phyloP scores from a whole-genome alignment of 2,113 vertebrate species.

The Brevimyrus niger region DNA sequence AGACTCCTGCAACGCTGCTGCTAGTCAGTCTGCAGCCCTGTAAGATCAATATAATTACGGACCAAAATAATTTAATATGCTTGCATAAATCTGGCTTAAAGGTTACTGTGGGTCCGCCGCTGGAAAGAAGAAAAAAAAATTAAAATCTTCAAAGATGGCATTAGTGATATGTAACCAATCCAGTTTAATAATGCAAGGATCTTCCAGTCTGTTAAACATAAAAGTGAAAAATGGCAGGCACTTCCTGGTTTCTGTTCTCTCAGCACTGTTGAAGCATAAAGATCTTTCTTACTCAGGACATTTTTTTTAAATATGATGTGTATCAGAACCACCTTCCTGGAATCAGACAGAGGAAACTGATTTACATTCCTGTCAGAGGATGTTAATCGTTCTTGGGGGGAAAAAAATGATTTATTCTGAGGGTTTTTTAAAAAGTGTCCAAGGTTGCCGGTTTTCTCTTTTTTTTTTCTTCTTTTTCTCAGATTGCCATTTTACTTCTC shows the following conservation, averaged over 20 bases:
- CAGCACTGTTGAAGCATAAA: not conserved
- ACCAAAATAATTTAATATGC: not conserved
- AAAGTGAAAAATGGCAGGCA: not conserved
- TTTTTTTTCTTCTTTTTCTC: not conserved
- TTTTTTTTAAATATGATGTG: not conserved
- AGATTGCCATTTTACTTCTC: not conserved
- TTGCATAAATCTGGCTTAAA: not conserved
- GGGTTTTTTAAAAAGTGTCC: not conserved
- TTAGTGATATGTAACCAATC: not conserved
- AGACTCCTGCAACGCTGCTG: not conserved
- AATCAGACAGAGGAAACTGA: not conserved
- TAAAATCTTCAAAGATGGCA: not conserved
- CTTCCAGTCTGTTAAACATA: not conserved
- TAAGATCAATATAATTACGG: not conserved
- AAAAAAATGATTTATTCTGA: not conserved
- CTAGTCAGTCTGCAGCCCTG: not conserved
- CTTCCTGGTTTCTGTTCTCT: not conserved
- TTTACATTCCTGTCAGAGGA: not conserved
- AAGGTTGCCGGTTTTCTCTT: not conserved
- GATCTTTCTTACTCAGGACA: not conserved
- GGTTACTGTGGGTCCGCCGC: not conserved
- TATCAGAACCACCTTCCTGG: not conserved
- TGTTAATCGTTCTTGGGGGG: not conserved
- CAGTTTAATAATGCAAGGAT: slow-evolving; percentile 1
- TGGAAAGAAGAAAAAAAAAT: not conserved